Percentiles rank a stretch among this genome's conserved stretches.
Evolutionary conservation across 2,888 invertebrate species (phyloP).

Genomic region (Cantharis rufa): DNA sequence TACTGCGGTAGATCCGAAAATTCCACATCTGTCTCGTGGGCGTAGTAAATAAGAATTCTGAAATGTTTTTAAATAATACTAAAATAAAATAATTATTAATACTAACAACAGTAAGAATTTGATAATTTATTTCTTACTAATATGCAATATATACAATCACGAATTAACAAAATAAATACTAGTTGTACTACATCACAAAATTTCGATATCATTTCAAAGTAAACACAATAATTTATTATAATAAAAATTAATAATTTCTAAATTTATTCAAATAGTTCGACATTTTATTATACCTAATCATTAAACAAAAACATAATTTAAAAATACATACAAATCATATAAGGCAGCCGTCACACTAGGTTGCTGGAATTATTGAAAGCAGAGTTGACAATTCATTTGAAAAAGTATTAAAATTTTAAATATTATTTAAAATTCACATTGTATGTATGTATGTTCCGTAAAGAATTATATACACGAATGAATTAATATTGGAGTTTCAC

Average conservation of each 20-base stretch:
- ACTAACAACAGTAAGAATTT: neutral
- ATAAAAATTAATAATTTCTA: neutral
- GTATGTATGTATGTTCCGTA: too few species aligned
- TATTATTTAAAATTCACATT: too few species aligned
- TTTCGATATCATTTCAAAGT: neutral
- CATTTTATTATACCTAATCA: neutral
- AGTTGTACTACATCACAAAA: neutral
- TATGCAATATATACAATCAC: neutral
- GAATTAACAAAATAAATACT: neutral
- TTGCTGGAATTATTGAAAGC: neutral
- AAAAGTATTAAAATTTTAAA: too few species aligned
- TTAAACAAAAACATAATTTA: neutral
- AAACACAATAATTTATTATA: neutral
- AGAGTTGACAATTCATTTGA: neutral
- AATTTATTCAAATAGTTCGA: neutral
- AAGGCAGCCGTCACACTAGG: neutral
- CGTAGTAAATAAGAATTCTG: neutral
- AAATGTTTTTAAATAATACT: neutral
- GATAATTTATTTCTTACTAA: neutral
- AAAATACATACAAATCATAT: neutral
- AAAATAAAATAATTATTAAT: neutral
- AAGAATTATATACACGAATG: too few species aligned
- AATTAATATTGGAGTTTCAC: too few species aligned
- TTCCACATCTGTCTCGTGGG: neutral
- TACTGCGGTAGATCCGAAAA: neutral